A percentile compares a stretch with the other conserved stretches of the same genome.
Conservation (phyloP, 2,888 invertebrate genomes). For the Oasisia sp. region DNA sequence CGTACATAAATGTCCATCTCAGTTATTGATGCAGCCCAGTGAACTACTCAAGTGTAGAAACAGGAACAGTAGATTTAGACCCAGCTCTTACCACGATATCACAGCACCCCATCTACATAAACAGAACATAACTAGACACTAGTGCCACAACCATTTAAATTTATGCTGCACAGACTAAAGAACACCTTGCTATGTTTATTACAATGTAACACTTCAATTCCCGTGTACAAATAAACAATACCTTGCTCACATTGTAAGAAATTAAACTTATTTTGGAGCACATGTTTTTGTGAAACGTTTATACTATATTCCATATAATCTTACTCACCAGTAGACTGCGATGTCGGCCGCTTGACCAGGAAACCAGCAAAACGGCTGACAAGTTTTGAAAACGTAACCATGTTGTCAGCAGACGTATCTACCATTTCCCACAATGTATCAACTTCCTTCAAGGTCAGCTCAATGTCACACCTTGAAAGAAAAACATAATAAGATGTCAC, state of each 20-base stretch:
- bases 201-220: background rate
- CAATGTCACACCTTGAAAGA: constrained; percentile 12
- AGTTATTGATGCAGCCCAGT: too few relatives aligned
- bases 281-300: too few relatives aligned
- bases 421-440: background rate
- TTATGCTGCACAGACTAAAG: background rate
- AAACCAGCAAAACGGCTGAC: background rate
- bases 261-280: too few relatives aligned
- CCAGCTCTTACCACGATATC: too few relatives aligned
- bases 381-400: background rate
- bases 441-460: background rate
- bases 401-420: background rate
- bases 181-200: background rate
- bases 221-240: background rate
- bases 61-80: too few relatives aligned
- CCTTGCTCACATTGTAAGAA: too few relatives aligned
- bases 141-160: too few relatives aligned
- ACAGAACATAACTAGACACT: background rate
- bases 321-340: background rate
- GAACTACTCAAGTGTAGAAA: too few relatives aligned
- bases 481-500: background rate
- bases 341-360: background rate
- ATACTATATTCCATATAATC: too few relatives aligned
- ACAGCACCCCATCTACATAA: background rate
- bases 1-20: too few relatives aligned